Evolutionary conservation across 2,888 invertebrate genomes (phyloP), one percentile per base, ranked within the genome.

Genomic region (Agrochola litura): DNA sequence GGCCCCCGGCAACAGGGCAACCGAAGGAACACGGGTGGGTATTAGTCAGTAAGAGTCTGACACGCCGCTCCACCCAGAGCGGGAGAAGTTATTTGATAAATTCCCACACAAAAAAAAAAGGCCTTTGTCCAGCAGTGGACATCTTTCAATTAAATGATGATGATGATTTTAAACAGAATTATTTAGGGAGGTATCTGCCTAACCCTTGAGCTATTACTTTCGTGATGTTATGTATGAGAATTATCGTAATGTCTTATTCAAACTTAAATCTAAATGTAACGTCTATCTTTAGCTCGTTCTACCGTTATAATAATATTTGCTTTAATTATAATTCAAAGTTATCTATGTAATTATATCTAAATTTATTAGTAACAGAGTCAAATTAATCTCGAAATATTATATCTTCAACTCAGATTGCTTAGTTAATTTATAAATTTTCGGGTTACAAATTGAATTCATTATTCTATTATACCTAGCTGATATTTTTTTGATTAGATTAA

Each of bases 341-440:
- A 60, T 49, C 49, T 71, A 22, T 71, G 22, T 65, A 30, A 46
- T 56, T n/a, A 46, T 37, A 37, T 3, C 22, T 41, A 22, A 30
- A 52, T 54, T 12, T 4, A 49, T 76, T 14, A 41, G 19, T 66
- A 54, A 30, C 54, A 56, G n/a, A 56, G 0, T 41, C 16, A 52
- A 49, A 61, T 60, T 52, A 61, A 78, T 60, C 8, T 49, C 14
- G 0, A 43, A 61, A 46, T 6, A 49, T 49, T 14, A 49, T 61
- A 56, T 37, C 22, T 66, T 43, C 22, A 5, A 41, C 54, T 77
- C 6, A 63, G 46, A 66, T 81, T 80, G 49, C 67, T 54, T 60
- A 46, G n/a, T 16, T 49, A 52, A 41, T 41, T 10, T 37, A 83
- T 77, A 37, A 14, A 80, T 43, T 81, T 52, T 77, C 22, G 61